Percentiles rank a stretch among this genome's conserved stretches.
phyloP scores from a whole-genome alignment of 2,888 invertebrate genomes.

The Rapana venosa region DNA sequence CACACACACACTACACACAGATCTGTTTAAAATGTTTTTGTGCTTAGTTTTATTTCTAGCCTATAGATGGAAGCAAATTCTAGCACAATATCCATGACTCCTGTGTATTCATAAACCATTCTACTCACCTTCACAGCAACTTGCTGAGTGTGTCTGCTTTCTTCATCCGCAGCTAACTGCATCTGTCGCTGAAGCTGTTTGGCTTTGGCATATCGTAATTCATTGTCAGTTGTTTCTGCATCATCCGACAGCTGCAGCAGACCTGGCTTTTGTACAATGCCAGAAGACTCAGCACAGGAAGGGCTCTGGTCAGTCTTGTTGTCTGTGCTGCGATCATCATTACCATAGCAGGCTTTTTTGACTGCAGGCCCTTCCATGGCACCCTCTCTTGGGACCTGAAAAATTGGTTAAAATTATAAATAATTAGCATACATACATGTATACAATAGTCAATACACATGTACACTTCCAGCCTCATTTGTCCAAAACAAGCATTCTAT shows the following conservation, averaged over 20 bases:
- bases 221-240: constrained; percentile 48
- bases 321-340: background rate
- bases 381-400: background rate
- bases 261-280: background rate
- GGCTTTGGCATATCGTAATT: constrained; percentile 48
- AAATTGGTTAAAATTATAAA: background rate
- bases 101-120: too few relatives aligned
- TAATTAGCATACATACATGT: background rate
- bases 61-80: too few relatives aligned
- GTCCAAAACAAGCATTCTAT: too few relatives aligned
- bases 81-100: too few relatives aligned
- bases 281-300: background rate
- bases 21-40: too few relatives aligned
- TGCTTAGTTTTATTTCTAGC: too few relatives aligned
- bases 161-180: constrained; percentile 54
- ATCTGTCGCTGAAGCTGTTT: constrained; percentile 56
- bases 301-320: background rate
- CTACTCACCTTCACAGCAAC: background rate
- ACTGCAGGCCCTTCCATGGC: background rate
- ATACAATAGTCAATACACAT: background rate
- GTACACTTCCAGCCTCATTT: background rate
- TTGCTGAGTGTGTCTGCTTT: constrained; percentile 53
- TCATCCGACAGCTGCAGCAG: background rate
- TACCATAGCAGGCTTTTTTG: background rate
- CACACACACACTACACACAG: too few relatives aligned